phyloP scores from a whole-genome alignment of 2,113 vertebrate genomes.

The Anthoscopus minutus region DNA sequence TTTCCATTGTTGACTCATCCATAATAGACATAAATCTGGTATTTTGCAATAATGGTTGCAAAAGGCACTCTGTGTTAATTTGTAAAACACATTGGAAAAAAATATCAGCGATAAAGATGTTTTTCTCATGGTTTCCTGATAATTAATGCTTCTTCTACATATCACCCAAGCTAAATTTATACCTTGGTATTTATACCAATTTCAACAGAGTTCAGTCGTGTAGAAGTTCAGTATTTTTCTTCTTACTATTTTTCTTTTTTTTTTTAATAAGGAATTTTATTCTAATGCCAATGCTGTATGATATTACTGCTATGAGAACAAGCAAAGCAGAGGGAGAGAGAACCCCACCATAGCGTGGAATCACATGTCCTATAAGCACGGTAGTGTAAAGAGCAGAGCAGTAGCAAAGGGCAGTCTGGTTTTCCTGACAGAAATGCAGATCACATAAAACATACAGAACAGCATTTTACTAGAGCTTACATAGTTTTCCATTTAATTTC shows the following conservation, averaged over 20 bases:
- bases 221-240: neutral
- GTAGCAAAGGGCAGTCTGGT: neutral
- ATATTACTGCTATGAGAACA: neutral
- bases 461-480: neutral
- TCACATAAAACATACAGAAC: neutral
- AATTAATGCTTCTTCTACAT: neutral
- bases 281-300: neutral
- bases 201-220: neutral
- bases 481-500: neutral
- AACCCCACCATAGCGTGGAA: neutral
- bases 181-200: conserved; percentile 1
- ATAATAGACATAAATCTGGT: neutral
- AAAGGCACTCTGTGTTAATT: neutral
- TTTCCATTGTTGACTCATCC: neutral
- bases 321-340: neutral
- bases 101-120: neutral
- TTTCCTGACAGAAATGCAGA: neutral
- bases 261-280: neutral
- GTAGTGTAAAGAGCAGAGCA: too few species aligned
- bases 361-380: neutral
- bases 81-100: neutral
- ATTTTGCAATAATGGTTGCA: neutral
- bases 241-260: neutral
- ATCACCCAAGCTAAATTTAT: conserved; percentile 19
- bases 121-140: neutral